Base-by-base conservation (phyloP, 1,140 invertebrate genomes). In the Diorhabda sublineata region DNA sequence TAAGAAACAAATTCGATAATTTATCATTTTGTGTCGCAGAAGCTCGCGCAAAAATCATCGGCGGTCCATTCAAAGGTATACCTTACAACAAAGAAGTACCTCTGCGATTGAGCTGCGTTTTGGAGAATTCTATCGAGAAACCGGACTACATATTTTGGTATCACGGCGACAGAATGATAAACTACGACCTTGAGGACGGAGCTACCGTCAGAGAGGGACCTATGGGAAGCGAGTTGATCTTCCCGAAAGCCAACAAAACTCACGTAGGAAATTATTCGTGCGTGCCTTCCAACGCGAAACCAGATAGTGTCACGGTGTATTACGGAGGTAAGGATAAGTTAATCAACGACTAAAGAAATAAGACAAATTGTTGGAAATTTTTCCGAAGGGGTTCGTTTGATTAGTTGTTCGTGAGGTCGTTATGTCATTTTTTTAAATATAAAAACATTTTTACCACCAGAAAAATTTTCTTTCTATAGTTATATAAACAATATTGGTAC, bases 151-250 rank as follows among this genome's bases (percentile, higher is more conserved):
- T 92, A 62, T 92, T 92, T 81, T 92, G 91, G 94, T 92, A 90
- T 81, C 89, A 90, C 76, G 87, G 88, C 70, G 85, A 85, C 65
- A 85, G 86, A 69, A 90, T 91, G 88, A 89, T 91, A 73, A 91
- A 91, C 78, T 91, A 90, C 79, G 89, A 91, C 75, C 82, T 85
- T 67, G 90, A 90, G 83, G 86, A 90, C 64, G 92, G 92, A 59
- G 92, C 91, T 69, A 73, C 76, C 5, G 77, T 81, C 3, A 71
- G 81, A 78, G 75, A 82, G 80, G 76, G 82, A 77, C 73, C 75
- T 80, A 70, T 83, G 81, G 69, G 80, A 81, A 87, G 86, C 66
- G 86, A 86, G 70, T 78, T 89, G 43, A 82, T 83, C 67, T 84
- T 89, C 59, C 81, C 83, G 67, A 84, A 84, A 71, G 87, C 87